Conservation (phyloP, 2,797 vertebrate species). For the Chlorospingus semifuscus region DNA sequence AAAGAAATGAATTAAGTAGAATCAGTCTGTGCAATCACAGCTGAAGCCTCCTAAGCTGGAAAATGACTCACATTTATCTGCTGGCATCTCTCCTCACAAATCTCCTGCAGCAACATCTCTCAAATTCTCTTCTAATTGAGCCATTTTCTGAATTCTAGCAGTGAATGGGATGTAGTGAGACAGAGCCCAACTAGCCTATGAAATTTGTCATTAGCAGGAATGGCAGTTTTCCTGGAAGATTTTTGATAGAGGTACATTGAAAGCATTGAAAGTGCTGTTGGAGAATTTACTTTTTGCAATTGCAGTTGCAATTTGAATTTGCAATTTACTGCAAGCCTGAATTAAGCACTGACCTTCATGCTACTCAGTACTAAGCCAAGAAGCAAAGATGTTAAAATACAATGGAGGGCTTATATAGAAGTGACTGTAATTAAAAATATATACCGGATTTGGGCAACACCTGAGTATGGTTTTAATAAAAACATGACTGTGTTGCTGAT, state of each 20-base stretch:
- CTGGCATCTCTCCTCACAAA: conserved; percentile 1
- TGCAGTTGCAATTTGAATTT: not conserved
- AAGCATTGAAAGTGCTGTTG: not conserved
- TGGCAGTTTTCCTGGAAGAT: not conserved
- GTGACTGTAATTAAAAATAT: not conserved
- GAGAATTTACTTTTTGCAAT: not conserved
- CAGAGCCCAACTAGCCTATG: not conserved
- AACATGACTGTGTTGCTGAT: not conserved
- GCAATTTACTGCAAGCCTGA: not conserved
- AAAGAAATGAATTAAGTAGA: conserved; percentile 45
- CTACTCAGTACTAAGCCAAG: not conserved
- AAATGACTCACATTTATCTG: conserved; percentile 27
- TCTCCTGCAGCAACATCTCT: conserved; percentile 16
- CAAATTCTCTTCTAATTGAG: conserved; percentile 29
- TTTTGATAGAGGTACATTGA: not conserved
- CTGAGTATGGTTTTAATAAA: not conserved
- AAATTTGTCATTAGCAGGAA: not conserved
- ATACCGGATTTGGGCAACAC: not conserved
- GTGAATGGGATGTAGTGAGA: not conserved
- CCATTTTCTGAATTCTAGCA: conserved; percentile 38
- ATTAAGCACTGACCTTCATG: not conserved
- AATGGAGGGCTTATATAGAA: not conserved
- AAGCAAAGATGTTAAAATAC: not conserved
- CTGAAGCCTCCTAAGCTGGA: conserved; percentile 29
- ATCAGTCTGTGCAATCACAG: conserved; percentile 7